Percentiles rank a stretch among this genome's conserved stretches.
Evolutionary conservation across 2,888 invertebrate species (phyloP).

Genomic region (Nasonovia ribisnigri): DNA sequence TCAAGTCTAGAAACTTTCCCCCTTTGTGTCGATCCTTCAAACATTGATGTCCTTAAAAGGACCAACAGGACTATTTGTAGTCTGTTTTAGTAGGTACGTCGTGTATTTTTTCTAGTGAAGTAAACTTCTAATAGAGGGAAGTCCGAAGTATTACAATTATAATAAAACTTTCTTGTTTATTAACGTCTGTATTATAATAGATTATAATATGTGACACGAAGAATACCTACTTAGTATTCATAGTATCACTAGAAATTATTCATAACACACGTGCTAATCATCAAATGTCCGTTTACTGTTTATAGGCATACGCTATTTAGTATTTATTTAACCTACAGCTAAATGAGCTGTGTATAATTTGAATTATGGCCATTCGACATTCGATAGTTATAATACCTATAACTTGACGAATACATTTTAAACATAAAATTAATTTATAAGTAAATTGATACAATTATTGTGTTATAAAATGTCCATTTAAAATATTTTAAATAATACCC

Average conservation of each 20-base stretch:
- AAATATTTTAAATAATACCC: neutral
- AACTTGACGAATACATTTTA: too few relatives aligned
- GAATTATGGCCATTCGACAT: neutral
- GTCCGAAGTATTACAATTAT: neutral
- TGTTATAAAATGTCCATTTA: neutral
- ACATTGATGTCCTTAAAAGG: constrained; percentile 32
- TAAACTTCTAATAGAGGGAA: neutral
- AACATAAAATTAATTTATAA: neutral
- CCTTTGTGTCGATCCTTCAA: constrained; percentile 28
- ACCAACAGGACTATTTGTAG: constrained; percentile 40
- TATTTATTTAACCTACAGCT: neutral
- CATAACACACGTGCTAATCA: constrained; percentile 42
- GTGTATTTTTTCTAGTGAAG: neutral
- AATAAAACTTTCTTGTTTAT: constrained; percentile 31
- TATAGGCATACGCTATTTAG: neutral
- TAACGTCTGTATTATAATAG: neutral
- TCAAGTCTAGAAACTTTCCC: constrained; percentile 41
- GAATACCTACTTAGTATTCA: constrained; percentile 45
- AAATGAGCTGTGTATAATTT: neutral
- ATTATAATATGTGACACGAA: neutral
- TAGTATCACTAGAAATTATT: neutral
- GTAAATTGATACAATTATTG: neutral
- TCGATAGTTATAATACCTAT: neutral
- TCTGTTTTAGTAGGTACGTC: neutral
- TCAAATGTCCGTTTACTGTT: neutral